Evolutionary conservation across 1,140 invertebrate species (phyloP).

Genomic region (Drosophila setifemur): DNA sequence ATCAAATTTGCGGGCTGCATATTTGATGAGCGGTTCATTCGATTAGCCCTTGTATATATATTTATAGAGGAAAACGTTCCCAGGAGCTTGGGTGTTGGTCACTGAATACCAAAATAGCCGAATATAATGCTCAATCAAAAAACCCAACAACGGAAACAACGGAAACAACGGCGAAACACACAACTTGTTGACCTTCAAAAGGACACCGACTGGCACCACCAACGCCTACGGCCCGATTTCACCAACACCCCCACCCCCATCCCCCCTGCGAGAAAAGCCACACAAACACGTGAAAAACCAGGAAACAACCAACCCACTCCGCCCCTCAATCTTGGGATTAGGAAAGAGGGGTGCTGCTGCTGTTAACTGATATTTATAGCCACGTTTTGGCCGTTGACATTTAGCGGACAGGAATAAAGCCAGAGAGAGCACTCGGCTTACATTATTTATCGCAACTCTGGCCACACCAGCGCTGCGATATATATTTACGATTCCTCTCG

Average conservation of each 20-base stretch:
- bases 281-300: slow-evolving; percentile 38
- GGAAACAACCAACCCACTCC: not conserved
- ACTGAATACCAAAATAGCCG: slow-evolving; percentile 50
- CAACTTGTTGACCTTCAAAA: slow-evolving; percentile 76
- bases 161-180: slow-evolving; percentile 30
- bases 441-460: slow-evolving; percentile 13
- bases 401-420: slow-evolving; percentile 42
- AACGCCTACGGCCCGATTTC: not conserved
- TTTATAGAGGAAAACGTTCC: slow-evolving; percentile 27
- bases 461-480: slow-evolving; percentile 8
- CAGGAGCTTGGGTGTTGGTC: slow-evolving; percentile 17
- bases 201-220: slow-evolving; percentile 57
- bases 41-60: slow-evolving; percentile 34
- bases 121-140: slow-evolving; percentile 48
- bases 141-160: slow-evolving; percentile 14
- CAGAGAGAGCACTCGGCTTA: slow-evolving; percentile 15
- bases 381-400: slow-evolving; percentile 71
- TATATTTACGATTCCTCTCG: slow-evolving; percentile 13
- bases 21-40: slow-evolving; percentile 30
- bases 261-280: slow-evolving; percentile 2
- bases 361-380: slow-evolving; percentile 64
- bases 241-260: not conserved
- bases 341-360: slow-evolving; percentile 6
- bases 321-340: slow-evolving; percentile 6
- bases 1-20: slow-evolving; percentile 33